Evolutionary conservation across 2,888 invertebrate genomes (phyloP).

Genomic region (Trileptium ribeirensis): DNA sequence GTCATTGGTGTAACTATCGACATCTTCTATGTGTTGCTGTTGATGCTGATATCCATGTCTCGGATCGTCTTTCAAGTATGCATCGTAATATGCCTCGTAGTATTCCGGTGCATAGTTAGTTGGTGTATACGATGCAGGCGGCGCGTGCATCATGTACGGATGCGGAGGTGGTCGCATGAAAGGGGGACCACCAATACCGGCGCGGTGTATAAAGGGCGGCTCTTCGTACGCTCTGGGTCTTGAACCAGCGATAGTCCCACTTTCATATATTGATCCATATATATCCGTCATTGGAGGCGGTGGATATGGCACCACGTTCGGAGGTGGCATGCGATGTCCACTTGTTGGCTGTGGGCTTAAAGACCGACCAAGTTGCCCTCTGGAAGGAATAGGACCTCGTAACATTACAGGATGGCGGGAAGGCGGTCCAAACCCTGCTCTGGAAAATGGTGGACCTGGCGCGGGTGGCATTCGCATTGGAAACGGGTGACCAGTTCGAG

Average conservation of each 20-base stretch:
- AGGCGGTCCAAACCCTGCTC: not conserved
- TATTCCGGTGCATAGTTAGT: conserved; percentile 36
- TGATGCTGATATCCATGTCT: too few species aligned
- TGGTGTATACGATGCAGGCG: conserved; percentile 16
- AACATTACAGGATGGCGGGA: not conserved
- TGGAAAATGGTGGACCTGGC: not conserved
- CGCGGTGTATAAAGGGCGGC: not conserved
- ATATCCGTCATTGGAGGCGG: not conserved
- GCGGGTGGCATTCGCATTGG: conserved; percentile 14
- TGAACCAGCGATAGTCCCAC: not conserved
- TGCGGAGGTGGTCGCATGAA: conserved; percentile 11
- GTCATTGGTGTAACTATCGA: not conserved
- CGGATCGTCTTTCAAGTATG: conserved; percentile 34
- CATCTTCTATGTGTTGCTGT: too few species aligned
- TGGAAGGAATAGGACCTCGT: not conserved
- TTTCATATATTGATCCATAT: not conserved
- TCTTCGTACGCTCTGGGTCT: not conserved
- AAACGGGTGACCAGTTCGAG: not conserved
- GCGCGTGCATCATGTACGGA: conserved; percentile 20
- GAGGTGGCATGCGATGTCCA: not conserved
- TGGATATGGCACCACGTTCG: not conserved
- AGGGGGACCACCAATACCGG: not conserved
- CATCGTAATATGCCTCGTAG: conserved; percentile 47
- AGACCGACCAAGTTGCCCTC: not conserved
- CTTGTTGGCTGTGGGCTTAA: not conserved